Base-by-base conservation (phyloP, 2,888 invertebrate species). In the Parasteatoda lunata region DNA sequence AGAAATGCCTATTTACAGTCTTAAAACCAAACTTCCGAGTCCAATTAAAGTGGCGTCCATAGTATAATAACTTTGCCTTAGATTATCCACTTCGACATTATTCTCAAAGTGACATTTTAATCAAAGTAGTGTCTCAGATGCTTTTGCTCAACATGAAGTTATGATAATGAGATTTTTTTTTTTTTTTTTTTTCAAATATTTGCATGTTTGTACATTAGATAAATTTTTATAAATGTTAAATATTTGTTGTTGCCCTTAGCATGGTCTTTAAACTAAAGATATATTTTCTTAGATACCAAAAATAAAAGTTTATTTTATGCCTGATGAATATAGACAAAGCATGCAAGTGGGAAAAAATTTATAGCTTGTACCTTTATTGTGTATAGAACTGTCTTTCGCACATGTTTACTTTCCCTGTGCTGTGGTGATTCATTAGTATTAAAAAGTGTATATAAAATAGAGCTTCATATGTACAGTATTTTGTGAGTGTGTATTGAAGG, bases 351-450 rank as follows among this genome's bases (percentile, higher is more conserved):
- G 13, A 48, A 45, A n/a, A 80, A 30, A 68, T 73, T 78, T 78
- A 59, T 52, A n/a, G 47, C 48, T 84, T 84, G 75, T 77, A 76
- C 70, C 77, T 65, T 77, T 83, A 65, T 72, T 84, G 77, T 78
- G 73, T 59, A 84, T 84, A 84, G 78, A 73, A 49, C 64, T 64
- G 64, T 71, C 15, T 79, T 72, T 52, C 66, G 73, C 78, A 69
- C 84, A 78, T 73, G 78, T 84, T 71, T 54, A 80, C 66, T 71
- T 59, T 75, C 64, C 73, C 78, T 64, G 84, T 84, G 84, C 78
- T 64, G 84, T 84, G 84, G 77, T 84, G 84, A 84, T 68, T 84
- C 84, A 78, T 84, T 84, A 84, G 84, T 84, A 84, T 84, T 84
- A 84, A 68, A 30, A 2, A 30, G 30, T 84, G 84, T 84, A 84